These are phyloP conservation scores for Amphipoea oculea DNA, from an alignment of 2,888 invertebrate genomes.

Conservation along the genomic window DNA sequence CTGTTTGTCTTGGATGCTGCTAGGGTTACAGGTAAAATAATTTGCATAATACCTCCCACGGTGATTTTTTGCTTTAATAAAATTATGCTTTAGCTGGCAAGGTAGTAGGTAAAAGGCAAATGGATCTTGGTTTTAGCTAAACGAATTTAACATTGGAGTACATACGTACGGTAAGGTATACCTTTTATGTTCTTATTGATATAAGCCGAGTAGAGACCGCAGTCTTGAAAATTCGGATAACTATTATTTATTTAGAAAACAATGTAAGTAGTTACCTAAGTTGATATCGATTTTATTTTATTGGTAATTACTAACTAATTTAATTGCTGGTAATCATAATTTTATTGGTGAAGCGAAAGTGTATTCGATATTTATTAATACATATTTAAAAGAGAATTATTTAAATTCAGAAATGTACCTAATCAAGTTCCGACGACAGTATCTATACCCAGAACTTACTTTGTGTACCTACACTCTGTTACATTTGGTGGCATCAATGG, in stretches of 20 bases:
- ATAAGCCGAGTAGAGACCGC: too few species aligned
- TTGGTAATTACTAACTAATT: background rate
- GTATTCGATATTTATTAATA: background rate
- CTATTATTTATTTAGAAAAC: background rate
- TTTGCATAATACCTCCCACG: conserved; percentile 90
- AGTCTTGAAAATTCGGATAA: background rate
- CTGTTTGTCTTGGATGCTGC: conserved; percentile 83
- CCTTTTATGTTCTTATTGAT: background rate
- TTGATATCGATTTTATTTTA: background rate
- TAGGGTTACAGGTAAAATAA: conserved; percentile 87
- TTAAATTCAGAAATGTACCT: background rate
- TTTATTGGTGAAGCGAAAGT: background rate
- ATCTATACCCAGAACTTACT: background rate
- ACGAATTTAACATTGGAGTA: background rate
- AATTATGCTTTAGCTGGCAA: conserved; percentile 61
- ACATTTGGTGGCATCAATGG: background rate
- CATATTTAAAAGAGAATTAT: background rate
- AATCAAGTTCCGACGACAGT: too few species aligned
- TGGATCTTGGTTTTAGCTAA: background rate
- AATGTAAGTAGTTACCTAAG: background rate
- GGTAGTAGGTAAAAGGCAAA: background rate
- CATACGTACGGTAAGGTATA: background rate
- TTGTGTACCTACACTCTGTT: background rate
- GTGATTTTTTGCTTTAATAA: conserved; percentile 74
- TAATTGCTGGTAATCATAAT: background rate